phyloP scores from a whole-genome alignment of 1,140 invertebrate species.

The Drosophila busckii region DNA sequence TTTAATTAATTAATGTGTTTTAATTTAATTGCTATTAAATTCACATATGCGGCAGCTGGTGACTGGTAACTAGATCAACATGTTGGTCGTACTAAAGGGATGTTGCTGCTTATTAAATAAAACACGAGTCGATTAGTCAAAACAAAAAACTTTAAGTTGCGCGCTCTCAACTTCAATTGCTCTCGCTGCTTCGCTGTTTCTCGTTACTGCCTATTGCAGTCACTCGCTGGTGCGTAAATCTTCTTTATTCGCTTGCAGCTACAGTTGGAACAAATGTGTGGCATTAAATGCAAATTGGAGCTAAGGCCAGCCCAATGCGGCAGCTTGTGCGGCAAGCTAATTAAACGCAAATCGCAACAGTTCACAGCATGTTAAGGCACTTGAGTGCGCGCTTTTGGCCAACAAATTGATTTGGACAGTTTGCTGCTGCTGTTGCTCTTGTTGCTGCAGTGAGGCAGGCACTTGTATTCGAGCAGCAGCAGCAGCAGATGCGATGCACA shows the following conservation, averaged over 20 bases:
- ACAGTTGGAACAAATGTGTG: constrained; percentile 44
- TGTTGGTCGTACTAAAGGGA: no score
- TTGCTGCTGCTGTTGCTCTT: background rate
- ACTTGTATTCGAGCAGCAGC: background rate
- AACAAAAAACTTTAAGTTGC: no score
- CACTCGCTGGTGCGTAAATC: no score
- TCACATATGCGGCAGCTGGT: no score
- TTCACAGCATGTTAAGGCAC: constrained; percentile 42
- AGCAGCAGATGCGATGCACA: constrained; percentile 6
- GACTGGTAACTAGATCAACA: no score
- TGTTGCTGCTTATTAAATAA: no score
- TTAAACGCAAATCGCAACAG: constrained; percentile 60
- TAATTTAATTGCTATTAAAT: no score
- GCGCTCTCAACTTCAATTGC: no score
- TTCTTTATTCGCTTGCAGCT: background rate
- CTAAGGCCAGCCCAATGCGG: background rate
- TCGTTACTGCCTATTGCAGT: no score
- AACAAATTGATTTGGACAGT: constrained; percentile 54
- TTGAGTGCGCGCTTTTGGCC: constrained; percentile 18
- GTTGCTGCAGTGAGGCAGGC: background rate
- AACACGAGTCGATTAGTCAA: no score
- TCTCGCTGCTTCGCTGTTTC: no score
- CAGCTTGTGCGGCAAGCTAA: constrained; percentile 38
- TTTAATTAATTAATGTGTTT: no score
- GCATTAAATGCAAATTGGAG: constrained; percentile 60